Evolutionary conservation across 2,888 invertebrate species (phyloP), one percentile per base, ranked within the genome.

Genomic region (Drosophila mimetica): DNA sequence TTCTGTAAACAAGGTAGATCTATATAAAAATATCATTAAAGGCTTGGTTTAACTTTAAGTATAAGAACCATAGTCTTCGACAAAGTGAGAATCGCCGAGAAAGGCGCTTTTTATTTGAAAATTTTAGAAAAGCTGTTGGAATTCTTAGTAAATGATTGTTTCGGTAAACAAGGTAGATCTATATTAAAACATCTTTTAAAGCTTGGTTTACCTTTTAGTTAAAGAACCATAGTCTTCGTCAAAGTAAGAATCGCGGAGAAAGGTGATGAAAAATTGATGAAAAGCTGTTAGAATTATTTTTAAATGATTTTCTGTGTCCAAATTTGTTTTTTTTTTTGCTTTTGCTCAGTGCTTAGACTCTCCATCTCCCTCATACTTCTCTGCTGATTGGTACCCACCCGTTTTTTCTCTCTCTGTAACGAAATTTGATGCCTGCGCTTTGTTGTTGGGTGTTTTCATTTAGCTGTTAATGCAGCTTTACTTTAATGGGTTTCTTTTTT

Each of bases 391-490:
- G 34, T 7, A 14, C 39, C 36, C 32, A 32, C 32, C 14, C 14
- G 13, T 8, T 20, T 14, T 48, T 57, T 51, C 22, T 32, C 48
- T 42, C 73, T 69, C 63, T 60, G 65, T 71, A 65, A 63, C 57
- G 77, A 77, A 85, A 82, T 79, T 74, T 61, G 76, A 82, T 79
- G 74, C 74, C 76, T 69, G 47, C 52, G 54, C 58, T 60, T 76
- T 79, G 63, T 79, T 74, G 76, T 54, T 63, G 50, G 63, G 55
- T 72, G 63, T 74, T 74, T 67, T 74, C 67, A 61, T 81, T 79
- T 79, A 65, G 63, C 74, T 71, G 76, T 77, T 79, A 78, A 79
- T 84, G 77, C 77, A 79, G 85, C 81, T 84, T 80, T 83, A 74
- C 75, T 74, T 81, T 84, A 77, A 73, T 73, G 79, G 72, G 72